Base-by-base conservation (phyloP, 2,888 invertebrate species). In the Dolichomitus sp. region DNA sequence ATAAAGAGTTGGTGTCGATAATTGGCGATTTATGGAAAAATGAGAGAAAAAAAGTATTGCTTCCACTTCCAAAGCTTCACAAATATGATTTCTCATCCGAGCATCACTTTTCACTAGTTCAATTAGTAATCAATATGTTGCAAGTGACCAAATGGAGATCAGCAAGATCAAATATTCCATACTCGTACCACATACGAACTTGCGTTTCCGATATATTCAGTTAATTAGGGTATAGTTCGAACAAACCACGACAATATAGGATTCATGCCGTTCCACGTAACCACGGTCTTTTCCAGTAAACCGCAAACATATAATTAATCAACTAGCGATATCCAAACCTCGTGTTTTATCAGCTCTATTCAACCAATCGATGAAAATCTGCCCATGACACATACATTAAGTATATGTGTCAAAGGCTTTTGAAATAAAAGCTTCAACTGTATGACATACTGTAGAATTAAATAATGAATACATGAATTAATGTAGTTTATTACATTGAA, bases 401-500 rank as follows among this genome's bases (percentile, higher is more conserved):
- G 33, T 9, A 6, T n/a, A 17, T 7, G 7, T 59, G 6, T 59
- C 59, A 59, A 59, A 17, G 9, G 37, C 33, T 59, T 37, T 33
- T 9, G 57, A 2, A 7, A 17, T 37, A 17, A 37, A 37, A 37
- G n/a, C 59, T 59, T n/a, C 2, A 17, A 17, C 17, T 4, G 11
- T 4, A 9, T 37, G 7, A 37, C 37, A n/a, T 33, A 0, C 37
- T 59, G 1, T n/a, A 14, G 30, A 37, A 59, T 17, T 3, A 7
- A 2, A 12, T 9, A 17, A 59, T 59, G n/a, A 33, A 37, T 6
- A 12, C 6, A 9, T 6, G n/a, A 59, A 59, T 9, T 1, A 6
- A 33, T n/a, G 6, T 17, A 6, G 30, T 37, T 59, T n/a, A 76
- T 76, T 59, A 27, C 37, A 50, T 59, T 52, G 9, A 66, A 52